phyloP scores from a whole-genome alignment of 2,113 vertebrate genomes.

The Ammodramus savannarum region DNA sequence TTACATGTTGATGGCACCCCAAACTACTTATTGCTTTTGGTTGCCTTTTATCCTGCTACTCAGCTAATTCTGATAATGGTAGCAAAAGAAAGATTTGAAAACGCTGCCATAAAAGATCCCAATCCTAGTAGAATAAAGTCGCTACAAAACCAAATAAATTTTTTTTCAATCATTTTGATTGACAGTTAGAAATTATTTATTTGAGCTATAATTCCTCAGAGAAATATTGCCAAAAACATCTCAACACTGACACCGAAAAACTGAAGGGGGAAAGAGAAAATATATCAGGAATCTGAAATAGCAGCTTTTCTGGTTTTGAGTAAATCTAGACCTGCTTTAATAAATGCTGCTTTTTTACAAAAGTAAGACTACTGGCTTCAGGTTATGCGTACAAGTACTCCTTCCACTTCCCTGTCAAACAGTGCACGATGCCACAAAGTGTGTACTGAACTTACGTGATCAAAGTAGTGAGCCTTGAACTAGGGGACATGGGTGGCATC shows the following conservation, averaged over 20 bases:
- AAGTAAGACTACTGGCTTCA: rapidly evolving
- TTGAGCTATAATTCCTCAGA: background rate
- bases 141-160: background rate
- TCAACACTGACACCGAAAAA: background rate
- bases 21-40: background rate
- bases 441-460: rapidly evolving
- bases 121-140: background rate
- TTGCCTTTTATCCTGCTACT: background rate
- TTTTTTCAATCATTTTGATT: background rate
- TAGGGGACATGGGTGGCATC: background rate
- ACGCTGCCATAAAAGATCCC: background rate
- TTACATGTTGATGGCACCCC: background rate
- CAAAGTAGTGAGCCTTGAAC: background rate
- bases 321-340: background rate
- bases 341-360: background rate
- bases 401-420: background rate
- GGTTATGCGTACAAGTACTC: background rate
- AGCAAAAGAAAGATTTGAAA: background rate
- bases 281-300: background rate
- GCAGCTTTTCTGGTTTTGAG: background rate
- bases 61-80: background rate
- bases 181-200: background rate
- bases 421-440: rapidly evolving
- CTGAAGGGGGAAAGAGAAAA: background rate
- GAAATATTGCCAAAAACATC: background rate